Conservation (phyloP, 2,797 vertebrate genomes). For the Crocodylus rhombifer region DNA sequence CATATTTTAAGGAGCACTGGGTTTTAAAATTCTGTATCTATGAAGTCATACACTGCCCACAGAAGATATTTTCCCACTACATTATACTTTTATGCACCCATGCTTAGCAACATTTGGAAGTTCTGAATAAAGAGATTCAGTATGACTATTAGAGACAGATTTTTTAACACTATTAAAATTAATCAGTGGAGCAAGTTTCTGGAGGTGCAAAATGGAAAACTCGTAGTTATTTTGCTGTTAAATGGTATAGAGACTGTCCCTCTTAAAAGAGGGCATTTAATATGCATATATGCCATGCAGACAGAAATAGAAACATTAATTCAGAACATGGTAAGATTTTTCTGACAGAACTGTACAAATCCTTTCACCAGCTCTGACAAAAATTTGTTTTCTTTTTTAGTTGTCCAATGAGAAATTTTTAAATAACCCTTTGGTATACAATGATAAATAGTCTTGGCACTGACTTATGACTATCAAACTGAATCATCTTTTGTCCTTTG, state of each 20-base stretch:
- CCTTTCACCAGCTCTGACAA: neutral
- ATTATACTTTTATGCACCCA: neutral
- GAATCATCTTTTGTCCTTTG: neutral
- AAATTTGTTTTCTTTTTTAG: neutral
- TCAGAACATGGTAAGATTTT: neutral
- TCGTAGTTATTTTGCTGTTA: neutral
- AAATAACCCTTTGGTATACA: neutral
- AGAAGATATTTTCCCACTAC: slow-evolving; percentile 1
- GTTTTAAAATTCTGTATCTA: neutral
- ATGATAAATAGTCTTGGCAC: slow-evolving; percentile 14
- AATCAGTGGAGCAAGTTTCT: neutral
- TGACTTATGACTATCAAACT: neutral
- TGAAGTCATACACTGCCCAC: neutral
- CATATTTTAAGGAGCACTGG: slow-evolving; percentile 12
- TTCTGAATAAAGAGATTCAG: neutral
- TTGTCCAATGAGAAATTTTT: neutral
- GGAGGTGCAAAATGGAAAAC: neutral
- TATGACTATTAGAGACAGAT: neutral
- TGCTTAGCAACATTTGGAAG: neutral
- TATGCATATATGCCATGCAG: fast-evolving
- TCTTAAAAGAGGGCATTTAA: neutral
- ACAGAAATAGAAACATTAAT: neutral
- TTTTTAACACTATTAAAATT: neutral
- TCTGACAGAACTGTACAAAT: neutral
- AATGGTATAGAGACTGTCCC: neutral